phyloP scores from a whole-genome alignment of 2,888 invertebrate species.

The Fragum whitleyi region DNA sequence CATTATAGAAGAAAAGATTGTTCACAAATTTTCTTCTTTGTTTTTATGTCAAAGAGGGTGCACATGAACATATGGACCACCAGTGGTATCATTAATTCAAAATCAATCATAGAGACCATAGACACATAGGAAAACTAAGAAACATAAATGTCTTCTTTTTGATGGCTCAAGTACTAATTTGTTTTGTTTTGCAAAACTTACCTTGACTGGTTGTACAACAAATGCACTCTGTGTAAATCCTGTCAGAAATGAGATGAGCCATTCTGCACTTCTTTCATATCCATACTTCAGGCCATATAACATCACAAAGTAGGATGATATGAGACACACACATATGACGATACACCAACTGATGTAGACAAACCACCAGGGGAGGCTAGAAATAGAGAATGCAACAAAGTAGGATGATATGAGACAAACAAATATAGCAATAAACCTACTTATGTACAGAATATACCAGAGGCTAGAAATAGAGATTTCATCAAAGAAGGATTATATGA shows the following conservation, averaged over 20 bases:
- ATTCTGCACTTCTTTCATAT: slow-evolving; percentile 75
- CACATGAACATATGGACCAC: too few relatives aligned
- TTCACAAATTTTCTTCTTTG: too few relatives aligned
- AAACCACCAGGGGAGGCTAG: slow-evolving; percentile 81
- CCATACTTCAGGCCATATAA: slow-evolving; percentile 81
- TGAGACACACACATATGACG: slow-evolving; percentile 63
- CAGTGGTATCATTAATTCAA: too few relatives aligned
- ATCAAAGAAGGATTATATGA: too few relatives aligned
- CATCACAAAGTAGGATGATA: slow-evolving; percentile 79
- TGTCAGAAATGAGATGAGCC: slow-evolving; percentile 79
- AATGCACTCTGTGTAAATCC: slow-evolving; percentile 75
- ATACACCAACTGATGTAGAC: slow-evolving; percentile 77
- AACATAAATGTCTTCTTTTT: too few relatives aligned
- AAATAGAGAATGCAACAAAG: slow-evolving; percentile 64
- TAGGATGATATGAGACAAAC: slow-evolving; percentile 73
- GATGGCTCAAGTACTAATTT: too few relatives aligned
- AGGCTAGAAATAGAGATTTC: too few relatives aligned
- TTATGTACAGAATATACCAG: slow-evolving; percentile 80
- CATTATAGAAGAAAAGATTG: too few relatives aligned
- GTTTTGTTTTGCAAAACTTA: background rate
- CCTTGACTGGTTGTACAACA: slow-evolving; percentile 76
- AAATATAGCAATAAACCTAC: slow-evolving; percentile 71
- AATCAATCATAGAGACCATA: too few relatives aligned
- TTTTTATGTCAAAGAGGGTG: too few relatives aligned
- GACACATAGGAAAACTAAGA: too few relatives aligned